These are phyloP conservation scores for Notarius lentiginosus DNA, from an alignment of 2,113 vertebrate genomes.

Conservation along the genomic window DNA sequence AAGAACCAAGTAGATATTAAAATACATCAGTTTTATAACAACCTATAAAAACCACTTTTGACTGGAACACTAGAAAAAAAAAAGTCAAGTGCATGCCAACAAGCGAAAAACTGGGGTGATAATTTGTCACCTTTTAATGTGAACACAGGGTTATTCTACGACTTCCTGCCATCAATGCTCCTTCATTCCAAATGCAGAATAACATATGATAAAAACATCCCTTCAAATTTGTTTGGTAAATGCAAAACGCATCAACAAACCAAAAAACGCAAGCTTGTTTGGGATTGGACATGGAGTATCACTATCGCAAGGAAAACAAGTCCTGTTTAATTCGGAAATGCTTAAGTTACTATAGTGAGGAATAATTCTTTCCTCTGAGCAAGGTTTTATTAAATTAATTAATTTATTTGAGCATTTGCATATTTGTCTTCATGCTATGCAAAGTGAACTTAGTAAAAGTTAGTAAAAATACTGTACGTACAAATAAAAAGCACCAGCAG, in stretches of 20 bases:
- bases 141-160: not conserved
- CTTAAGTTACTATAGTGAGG: not conserved
- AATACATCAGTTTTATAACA: not conserved
- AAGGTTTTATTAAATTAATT: too few species aligned
- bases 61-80: not conserved
- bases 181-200: constrained; percentile 4
- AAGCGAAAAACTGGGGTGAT: not conserved
- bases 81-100: not conserved
- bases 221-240: constrained; percentile 59
- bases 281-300: not conserved
- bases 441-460: not conserved
- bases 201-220: constrained; percentile 44
- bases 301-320: not conserved
- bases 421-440: not conserved
- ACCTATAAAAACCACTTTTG: not conserved
- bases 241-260: not conserved
- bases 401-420: not conserved
- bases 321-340: not conserved
- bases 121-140: constrained; percentile 5
- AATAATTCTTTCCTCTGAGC: not conserved
- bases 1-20: not conserved
- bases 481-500: not conserved
- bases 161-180: not conserved
- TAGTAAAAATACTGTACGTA: not conserved
- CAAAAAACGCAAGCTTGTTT: not conserved